phyloP scores from a whole-genome alignment of 2,797 vertebrate genomes.

The Phylloscopus collybita region DNA sequence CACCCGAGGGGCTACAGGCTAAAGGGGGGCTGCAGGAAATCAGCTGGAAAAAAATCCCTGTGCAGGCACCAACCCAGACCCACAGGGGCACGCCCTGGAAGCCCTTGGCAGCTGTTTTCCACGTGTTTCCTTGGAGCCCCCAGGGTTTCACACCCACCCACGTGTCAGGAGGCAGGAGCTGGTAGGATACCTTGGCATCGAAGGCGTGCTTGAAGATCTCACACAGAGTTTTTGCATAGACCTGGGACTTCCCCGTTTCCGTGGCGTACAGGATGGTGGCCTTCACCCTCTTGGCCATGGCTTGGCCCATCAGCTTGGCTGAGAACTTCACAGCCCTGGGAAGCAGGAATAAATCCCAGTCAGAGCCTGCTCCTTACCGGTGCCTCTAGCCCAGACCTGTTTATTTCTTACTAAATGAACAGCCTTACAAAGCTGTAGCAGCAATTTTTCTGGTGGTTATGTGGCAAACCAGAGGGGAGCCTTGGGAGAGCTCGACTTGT shows the following conservation, averaged over 20 bases:
- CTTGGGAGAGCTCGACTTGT: neutral
- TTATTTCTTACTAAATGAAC: neutral
- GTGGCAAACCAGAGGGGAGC: neutral
- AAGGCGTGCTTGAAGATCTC: conserved; percentile 99
- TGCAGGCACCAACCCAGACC: neutral
- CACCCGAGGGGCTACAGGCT: neutral
- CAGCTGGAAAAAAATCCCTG: neutral
- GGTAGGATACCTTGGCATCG: conserved; percentile 88
- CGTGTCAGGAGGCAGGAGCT: accelerated
- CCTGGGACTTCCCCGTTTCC: conserved; percentile 95
- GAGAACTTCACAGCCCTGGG: conserved; percentile 97
- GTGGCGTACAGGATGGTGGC: conserved; percentile 96
- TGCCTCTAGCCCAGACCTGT: neutral
- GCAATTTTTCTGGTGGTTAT: neutral
- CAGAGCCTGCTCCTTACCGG: neutral
- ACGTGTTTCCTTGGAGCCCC: accelerated
- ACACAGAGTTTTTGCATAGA: conserved; percentile 96
- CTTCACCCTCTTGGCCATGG: conserved; percentile 98
- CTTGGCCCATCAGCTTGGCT: conserved; percentile 97
- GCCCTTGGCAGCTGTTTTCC: neutral
- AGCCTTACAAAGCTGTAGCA: neutral
- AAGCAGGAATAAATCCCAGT: neutral
- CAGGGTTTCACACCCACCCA: accelerated
- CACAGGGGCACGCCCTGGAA: neutral
- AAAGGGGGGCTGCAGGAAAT: accelerated